phyloP scores from a whole-genome alignment of 2,113 vertebrate species.

The Etheostoma spectabile region DNA sequence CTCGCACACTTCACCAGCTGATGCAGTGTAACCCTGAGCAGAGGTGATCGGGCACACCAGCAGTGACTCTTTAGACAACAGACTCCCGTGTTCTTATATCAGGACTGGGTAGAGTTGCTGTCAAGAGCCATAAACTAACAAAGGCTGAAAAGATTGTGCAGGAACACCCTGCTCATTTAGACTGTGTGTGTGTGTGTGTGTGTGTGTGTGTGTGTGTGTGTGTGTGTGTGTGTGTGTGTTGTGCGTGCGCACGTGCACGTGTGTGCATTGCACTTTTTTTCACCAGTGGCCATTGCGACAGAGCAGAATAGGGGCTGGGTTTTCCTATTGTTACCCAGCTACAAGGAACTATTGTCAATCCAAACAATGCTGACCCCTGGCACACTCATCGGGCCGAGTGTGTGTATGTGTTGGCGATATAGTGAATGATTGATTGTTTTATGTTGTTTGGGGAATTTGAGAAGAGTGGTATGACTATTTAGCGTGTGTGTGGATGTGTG shows the following conservation, averaged over 20 bases:
- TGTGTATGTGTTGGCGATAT: conserved; percentile 28
- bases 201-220: conserved; percentile 34
- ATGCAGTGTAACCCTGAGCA: conserved; percentile 40
- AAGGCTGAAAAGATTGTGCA: conserved; percentile 54
- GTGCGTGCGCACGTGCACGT: no score
- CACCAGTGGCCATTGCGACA: conserved; percentile 49
- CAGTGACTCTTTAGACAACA: conserved; percentile 59
- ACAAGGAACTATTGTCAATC: conserved; percentile 80
- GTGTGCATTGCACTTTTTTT: conserved; percentile 23
- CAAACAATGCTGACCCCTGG: conserved; percentile 81
- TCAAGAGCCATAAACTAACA: conserved; percentile 59
- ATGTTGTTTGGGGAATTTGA: conserved; percentile 63
- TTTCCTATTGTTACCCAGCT: conserved; percentile 75
- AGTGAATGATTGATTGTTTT: conserved; percentile 59
- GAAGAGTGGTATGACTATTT: conserved; percentile 49
- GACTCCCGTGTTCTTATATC: conserved; percentile 32
- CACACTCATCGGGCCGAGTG: conserved; percentile 63
- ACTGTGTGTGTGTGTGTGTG: conserved; percentile 37
- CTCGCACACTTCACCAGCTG: conserved; percentile 27
- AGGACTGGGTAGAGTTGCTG: conserved; percentile 23
- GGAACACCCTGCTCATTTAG: conserved; percentile 58
- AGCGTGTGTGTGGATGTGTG: not conserved
- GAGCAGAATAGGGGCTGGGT: conserved; percentile 73
- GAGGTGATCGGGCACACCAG: conserved; percentile 53
- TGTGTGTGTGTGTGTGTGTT: conserved; percentile 28